These are phyloP conservation scores for Sebastes flavidus DNA, from an alignment of 2,797 vertebrate genomes.

Conservation along the genomic window DNA sequence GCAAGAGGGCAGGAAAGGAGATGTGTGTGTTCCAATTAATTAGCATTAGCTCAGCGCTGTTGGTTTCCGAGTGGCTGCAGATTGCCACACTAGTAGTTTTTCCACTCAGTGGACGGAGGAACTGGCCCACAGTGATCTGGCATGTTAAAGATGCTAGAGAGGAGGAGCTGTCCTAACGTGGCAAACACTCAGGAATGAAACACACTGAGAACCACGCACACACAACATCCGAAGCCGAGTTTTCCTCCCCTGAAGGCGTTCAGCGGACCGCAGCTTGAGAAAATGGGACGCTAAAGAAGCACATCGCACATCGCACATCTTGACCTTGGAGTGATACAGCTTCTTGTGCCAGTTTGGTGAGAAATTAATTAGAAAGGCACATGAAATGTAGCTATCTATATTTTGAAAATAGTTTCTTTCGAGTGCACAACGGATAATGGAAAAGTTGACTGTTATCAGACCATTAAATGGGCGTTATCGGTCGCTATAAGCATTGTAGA, in stretches of 20 bases:
- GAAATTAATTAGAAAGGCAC: not conserved
- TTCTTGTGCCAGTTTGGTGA: not conserved
- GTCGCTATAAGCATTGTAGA: too few species aligned
- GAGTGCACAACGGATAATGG: not conserved
- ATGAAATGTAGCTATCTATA: not conserved
- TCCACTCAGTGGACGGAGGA: constrained; percentile 32
- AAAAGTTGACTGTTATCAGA: not conserved
- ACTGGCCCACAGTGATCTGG: constrained; percentile 32
- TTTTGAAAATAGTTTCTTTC: not conserved
- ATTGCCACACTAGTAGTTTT: constrained; percentile 43
- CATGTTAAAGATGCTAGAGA: constrained; percentile 33
- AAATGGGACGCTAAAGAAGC: constrained; percentile 20
- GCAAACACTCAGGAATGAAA: constrained; percentile 27
- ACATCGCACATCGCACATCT: constrained; percentile 5
- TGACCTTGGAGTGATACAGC: constrained; percentile 11
- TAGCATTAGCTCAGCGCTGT: constrained; percentile 26
- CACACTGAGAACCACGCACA: constrained; percentile 22
- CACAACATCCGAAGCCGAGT: constrained; percentile 28
- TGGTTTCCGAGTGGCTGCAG: constrained; percentile 42
- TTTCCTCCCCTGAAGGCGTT: constrained; percentile 15
- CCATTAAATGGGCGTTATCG: too few species aligned
- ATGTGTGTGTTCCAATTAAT: constrained; percentile 45
- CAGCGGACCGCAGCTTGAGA: constrained; percentile 31
- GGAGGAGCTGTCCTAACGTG: constrained; percentile 29
- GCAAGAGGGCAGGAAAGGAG: constrained; percentile 16